phyloP scores from a whole-genome alignment of 2,888 invertebrate species.

The Apotomis capreana region DNA sequence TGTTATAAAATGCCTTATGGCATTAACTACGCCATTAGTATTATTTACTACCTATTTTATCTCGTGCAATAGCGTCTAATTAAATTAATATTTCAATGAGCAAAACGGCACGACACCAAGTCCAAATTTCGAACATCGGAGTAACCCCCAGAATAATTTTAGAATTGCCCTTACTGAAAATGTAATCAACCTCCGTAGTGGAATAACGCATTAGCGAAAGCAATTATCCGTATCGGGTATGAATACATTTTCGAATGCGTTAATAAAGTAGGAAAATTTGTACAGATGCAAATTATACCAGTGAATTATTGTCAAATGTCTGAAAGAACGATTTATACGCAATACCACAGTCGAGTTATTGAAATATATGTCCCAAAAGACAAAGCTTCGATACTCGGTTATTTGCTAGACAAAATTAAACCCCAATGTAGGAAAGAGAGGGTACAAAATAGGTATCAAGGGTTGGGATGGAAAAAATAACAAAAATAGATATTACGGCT shows the following conservation, averaged over 20 bases:
- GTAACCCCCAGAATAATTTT: constrained; percentile 39
- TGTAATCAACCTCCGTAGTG: constrained; percentile 47
- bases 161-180: constrained; percentile 47
- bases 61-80: no score
- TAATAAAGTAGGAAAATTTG: constrained; percentile 59
- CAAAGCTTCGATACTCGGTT: constrained; percentile 60
- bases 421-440: constrained; percentile 54
- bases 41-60: no score
- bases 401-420: constrained; percentile 53
- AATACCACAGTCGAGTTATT: constrained; percentile 73
- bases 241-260: constrained; percentile 54
- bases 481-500: constrained; percentile 68
- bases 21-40: no score
- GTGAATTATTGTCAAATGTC: constrained; percentile 75
- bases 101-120: no score
- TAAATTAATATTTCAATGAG: no score
- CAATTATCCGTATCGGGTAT: constrained; percentile 32
- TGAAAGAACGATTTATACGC: constrained; percentile 78
- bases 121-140: no score
- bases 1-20: no score
- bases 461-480: constrained; percentile 60
- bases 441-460: constrained; percentile 52
- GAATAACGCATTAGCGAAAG: constrained; percentile 26
- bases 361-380: constrained; percentile 80
- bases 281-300: constrained; percentile 67